phyloP scores from a whole-genome alignment of 1,140 invertebrate genomes.

The Pseudomyrmex flavicornis region DNA sequence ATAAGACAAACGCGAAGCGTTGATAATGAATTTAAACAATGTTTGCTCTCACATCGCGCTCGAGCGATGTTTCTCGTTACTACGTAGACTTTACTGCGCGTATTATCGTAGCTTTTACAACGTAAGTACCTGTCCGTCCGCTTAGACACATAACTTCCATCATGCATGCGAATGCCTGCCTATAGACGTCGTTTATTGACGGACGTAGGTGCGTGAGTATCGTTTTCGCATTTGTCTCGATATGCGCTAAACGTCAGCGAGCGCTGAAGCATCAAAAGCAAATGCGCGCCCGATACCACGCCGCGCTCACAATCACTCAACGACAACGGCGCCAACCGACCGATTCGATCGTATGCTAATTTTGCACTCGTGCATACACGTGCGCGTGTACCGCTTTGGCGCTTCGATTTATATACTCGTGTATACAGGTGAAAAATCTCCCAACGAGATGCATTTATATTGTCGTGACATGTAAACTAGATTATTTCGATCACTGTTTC shows the following conservation, averaged over 20 bases:
- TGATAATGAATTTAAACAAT: constrained; percentile 46
- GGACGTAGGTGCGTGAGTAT: constrained; percentile 34
- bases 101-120: constrained; percentile 29
- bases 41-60: background rate
- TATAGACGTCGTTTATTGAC: constrained; percentile 29
- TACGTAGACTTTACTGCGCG: constrained; percentile 28
- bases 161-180: constrained; percentile 38
- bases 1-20: constrained; percentile 11
- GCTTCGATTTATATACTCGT: constrained; percentile 38
- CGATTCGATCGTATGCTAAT: constrained; percentile 51
- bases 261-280: constrained; percentile 32
- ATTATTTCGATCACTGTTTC: too few species aligned
- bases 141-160: constrained; percentile 42
- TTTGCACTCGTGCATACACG: constrained; percentile 27
- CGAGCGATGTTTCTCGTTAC: constrained; percentile 6
- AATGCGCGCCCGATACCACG: constrained; percentile 1
- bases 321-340: constrained; percentile 7
- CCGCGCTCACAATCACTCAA: constrained; percentile 31
- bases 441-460: too few species aligned
- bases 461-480: too few species aligned
- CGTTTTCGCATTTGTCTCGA: constrained; percentile 22
- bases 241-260: constrained; percentile 49
- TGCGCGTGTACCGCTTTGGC: constrained; percentile 36
- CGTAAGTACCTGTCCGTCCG: constrained; percentile 6
- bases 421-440: too few species aligned